These are phyloP conservation scores for Bucorvus abyssinicus DNA, from an alignment of 2,797 vertebrate species.

Conservation along the genomic window DNA sequence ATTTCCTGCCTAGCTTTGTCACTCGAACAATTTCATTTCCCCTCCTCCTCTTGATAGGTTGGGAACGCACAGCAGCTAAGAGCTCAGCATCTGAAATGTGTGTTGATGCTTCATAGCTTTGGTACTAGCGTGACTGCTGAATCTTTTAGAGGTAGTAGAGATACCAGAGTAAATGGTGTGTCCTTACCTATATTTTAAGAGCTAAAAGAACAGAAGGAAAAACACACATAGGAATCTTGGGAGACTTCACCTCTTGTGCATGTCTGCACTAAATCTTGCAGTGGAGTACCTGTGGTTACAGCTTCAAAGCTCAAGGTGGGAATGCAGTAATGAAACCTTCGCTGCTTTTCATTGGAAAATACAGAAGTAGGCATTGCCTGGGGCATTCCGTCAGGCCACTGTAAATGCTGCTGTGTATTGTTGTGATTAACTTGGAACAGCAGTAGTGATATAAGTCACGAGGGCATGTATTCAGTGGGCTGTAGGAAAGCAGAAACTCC, in stretches of 20 bases:
- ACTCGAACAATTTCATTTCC: conserved; percentile 22
- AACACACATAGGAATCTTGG: neutral
- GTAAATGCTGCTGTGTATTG: neutral
- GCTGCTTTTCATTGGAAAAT: neutral
- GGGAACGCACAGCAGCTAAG: neutral
- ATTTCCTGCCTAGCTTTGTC: conserved; percentile 42
- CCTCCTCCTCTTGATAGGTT: neutral
- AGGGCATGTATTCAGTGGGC: neutral
- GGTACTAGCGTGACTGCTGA: neutral
- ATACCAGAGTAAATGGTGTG: neutral
- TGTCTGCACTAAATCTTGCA: neutral
- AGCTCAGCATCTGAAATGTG: neutral
- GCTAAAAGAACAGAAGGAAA: neutral
- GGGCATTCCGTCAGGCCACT: neutral
- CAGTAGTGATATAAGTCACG: neutral
- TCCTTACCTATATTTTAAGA: neutral
- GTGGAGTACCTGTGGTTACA: neutral
- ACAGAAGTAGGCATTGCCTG: neutral
- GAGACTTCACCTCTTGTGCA: neutral
- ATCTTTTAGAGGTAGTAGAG: neutral
- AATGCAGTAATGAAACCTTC: neutral
- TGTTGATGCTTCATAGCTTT: neutral
- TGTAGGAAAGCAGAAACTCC: neutral
- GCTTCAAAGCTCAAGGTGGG: neutral
- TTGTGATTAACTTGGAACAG: neutral